Evolutionary conservation across 2,113 vertebrate genomes (phyloP).

Genomic region (Aramus guarauna): DNA sequence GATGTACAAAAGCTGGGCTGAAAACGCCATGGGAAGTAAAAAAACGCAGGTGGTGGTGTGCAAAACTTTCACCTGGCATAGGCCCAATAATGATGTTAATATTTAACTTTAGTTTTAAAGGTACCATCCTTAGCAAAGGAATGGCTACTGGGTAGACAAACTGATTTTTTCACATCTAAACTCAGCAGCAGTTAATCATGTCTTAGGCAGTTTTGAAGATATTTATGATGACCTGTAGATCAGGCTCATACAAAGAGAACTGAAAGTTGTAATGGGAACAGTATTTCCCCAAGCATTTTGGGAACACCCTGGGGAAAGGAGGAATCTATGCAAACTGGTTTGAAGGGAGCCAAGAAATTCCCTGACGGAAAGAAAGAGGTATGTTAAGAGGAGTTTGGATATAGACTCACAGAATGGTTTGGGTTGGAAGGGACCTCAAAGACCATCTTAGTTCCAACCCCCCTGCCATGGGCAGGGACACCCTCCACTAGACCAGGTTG

Average conservation of each 20-base stretch:
- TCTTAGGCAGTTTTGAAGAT: not conserved
- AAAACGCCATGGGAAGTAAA: not conserved
- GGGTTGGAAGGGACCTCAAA: too few relatives aligned
- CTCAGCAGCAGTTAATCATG: not conserved
- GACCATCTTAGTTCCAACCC: too few relatives aligned
- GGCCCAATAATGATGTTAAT: not conserved
- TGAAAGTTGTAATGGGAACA: not conserved
- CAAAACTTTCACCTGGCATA: not conserved
- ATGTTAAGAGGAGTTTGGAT: not conserved
- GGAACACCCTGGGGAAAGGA: not conserved
- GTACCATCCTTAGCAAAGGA: not conserved
- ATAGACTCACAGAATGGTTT: not conserved
- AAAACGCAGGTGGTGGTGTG: not conserved
- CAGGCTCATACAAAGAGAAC: not conserved
- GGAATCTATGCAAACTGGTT: not conserved
- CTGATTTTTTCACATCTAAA: not conserved
- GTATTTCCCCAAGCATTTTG: not conserved
- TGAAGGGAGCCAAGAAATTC: not conserved
- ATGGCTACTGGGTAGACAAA: not conserved
- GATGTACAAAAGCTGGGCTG: not conserved
- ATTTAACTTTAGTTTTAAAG: not conserved
- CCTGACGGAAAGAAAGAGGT: not conserved
- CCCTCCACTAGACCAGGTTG: too few relatives aligned
- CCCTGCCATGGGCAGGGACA: too few relatives aligned
- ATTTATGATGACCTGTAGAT: not conserved